Base-by-base conservation (phyloP, 2,797 vertebrate species). In the Chaenodraco wilsoni region DNA sequence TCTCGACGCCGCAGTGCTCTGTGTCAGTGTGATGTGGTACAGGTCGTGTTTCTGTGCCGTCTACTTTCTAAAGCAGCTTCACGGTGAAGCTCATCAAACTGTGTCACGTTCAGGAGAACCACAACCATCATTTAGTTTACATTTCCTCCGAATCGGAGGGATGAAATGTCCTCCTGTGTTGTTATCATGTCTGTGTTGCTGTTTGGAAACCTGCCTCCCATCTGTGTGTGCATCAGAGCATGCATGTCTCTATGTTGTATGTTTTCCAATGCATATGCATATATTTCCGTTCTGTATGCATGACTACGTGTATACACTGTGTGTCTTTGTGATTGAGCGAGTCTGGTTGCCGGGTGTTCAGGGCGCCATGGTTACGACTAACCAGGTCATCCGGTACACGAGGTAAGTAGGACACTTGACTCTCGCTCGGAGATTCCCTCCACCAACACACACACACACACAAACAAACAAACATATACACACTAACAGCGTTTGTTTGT, bases 341-440 rank as follows among this genome's bases (percentile, higher is more conserved):
- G 79, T 83, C 64, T 85, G 72, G 59, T 67, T 19, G 75, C 19
- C 2, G 57, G 48, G 83, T 6, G 44, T 74, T 33, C 40, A 41
- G 50, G 70, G 72, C 7, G 2, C 84, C 84, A 84, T 84, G 77
- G 84, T 82, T 71, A 82, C 71, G 4, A 21, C 69, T 88, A 90
- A 89, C 81, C 74, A 14, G 90, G 87, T 91, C 85, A 89, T 82
- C 73, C 19, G 46, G 85, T 84, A 74, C 82, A 74, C 7, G 0
- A 79, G 81, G 70, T 86, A 90, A 90, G 83, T 89, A 87, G 88
- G 88, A 79, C 87, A 85, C 60, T 84, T 83, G 82, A 74, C 79
- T 87, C 69, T 51, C 23, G 21, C 69, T 69, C 15, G 2, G 76
- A 72, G 59, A 79, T 76, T 62, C 69, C 58, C 72, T 65, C 48